Conservation (phyloP, 2,888 invertebrate genomes). For the Meiosimyza platycephala region DNA sequence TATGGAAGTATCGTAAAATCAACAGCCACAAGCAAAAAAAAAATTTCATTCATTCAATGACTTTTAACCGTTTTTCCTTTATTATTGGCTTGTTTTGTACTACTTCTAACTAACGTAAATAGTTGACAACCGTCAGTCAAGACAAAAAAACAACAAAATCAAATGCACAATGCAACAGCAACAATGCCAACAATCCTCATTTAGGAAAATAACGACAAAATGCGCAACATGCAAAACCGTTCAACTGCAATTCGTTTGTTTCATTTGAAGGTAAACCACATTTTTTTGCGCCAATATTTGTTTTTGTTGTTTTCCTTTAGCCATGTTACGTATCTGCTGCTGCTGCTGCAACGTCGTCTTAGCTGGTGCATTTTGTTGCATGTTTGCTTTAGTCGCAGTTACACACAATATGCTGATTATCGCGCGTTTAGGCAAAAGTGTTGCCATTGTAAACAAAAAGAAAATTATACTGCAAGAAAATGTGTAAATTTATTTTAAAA, state of each 20-base stretch:
- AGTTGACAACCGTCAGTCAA: constrained; percentile 1
- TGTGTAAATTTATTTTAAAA: neutral
- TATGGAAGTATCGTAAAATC: no score
- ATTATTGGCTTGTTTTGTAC: neutral
- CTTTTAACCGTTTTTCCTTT: neutral
- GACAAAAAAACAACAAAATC: neutral
- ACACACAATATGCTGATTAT: no score
- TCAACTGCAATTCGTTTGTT: constrained; percentile 16
- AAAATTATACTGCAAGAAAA: neutral
- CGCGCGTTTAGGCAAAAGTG: neutral
- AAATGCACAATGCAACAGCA: neutral
- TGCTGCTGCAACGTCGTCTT: no score
- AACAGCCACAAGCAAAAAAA: no score
- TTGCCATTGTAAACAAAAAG: neutral
- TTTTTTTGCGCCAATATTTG: neutral
- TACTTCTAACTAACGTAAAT: neutral
- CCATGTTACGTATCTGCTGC: neutral
- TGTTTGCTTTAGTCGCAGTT: no score
- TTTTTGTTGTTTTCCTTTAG: neutral
- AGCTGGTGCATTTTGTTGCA: no score
- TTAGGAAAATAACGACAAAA: neutral
- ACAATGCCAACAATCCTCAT: neutral
- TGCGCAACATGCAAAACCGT: constrained; percentile 5
- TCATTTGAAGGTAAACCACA: constrained; percentile 30
- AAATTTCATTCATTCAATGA: no score